Evolutionary conservation across 2,888 invertebrate species (phyloP), one percentile per base, ranked within the genome.

Genomic region (Hydrotaea diabolus): DNA sequence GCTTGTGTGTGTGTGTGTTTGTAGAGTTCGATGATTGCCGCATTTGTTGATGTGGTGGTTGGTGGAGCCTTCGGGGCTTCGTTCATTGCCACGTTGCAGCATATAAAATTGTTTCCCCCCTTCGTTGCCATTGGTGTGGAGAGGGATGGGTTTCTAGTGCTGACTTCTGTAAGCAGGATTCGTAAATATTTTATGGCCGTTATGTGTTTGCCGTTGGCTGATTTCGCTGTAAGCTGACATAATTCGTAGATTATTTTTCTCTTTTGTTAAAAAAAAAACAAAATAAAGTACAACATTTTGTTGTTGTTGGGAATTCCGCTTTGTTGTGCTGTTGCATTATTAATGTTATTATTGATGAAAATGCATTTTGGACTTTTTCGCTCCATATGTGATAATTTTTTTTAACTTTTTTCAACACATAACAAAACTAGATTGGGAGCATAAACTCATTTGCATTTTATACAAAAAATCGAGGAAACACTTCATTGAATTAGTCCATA

Each of bases 121-220:
- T n/a, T n/a, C n/a, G n/a, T n/a, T n/a, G n/a, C n/a, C n/a, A n/a
- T n/a, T n/a, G n/a, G n/a, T n/a, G n/a, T n/a, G 19, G 59, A 23
- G 59, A 15, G 49, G 4, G 39, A 11, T 9, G 13, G 39, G 7
- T 8, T 49, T 49, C 3, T 49, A 2, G 49, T 1, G 49, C 8
- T 3, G n/a, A n/a, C 49, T 1, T 43, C 49, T 39, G 39, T 39
- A 39, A 39, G 31, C 2, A 31, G n/a, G 26, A 59, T 59, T 62
- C 17, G 72, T 78, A 78, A 57, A 77, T 77, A 74, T 77, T 77
- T 82, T 66, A 82, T 77, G 66, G 23, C 57, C 49, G 23, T 57
- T 82, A 69, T 66, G 59, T 59, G 13, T 59, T 19, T 77, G 73
- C 73, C n/a, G n/a, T n/a, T 73, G 66, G 73, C 77, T 57, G 31